Conservation (phyloP, 2,888 invertebrate species). For the Pseudococcus longispinus region DNA sequence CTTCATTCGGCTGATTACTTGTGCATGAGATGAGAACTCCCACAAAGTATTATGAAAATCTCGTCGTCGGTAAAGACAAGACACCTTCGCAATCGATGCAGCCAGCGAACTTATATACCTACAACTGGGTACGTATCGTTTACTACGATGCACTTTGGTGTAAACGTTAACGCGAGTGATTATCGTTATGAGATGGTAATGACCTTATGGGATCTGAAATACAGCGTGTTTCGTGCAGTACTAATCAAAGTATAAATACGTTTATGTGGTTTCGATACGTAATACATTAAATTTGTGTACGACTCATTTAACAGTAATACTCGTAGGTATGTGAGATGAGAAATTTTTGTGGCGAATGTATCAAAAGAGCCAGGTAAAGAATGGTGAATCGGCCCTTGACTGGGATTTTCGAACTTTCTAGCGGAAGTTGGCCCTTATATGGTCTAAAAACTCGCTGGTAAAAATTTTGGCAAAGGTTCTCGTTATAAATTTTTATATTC, state of each 20-base stretch:
- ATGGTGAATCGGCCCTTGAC: no score
- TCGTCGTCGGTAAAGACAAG: not conserved
- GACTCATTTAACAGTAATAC: no score
- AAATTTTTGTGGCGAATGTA: not conserved
- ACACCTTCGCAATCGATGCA: conserved; percentile 15
- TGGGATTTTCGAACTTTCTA: no score
- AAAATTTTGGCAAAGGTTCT: no score
- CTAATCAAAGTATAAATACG: not conserved
- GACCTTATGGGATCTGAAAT: not conserved
- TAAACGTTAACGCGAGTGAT: conserved; percentile 7
- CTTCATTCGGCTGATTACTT: not conserved
- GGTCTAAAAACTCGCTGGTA: no score
- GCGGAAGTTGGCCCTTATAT: no score
- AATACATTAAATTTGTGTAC: not conserved
- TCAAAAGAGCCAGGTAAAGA: no score
- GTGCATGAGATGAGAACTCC: conserved; percentile 35
- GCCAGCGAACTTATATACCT: not conserved
- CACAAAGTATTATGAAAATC: conserved; percentile 36
- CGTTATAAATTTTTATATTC: no score
- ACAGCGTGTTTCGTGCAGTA: not conserved
- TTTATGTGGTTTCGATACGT: not conserved
- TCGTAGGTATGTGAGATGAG: no score
- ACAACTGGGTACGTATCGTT: not conserved
- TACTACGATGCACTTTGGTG: conserved; percentile 15
- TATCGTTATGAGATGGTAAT: conserved; percentile 7